A percentile compares a stretch with the other conserved stretches of the same genome.
These are phyloP conservation scores for Polymixis lichenea DNA, from an alignment of 2,888 invertebrate genomes.

Conservation along the genomic window DNA sequence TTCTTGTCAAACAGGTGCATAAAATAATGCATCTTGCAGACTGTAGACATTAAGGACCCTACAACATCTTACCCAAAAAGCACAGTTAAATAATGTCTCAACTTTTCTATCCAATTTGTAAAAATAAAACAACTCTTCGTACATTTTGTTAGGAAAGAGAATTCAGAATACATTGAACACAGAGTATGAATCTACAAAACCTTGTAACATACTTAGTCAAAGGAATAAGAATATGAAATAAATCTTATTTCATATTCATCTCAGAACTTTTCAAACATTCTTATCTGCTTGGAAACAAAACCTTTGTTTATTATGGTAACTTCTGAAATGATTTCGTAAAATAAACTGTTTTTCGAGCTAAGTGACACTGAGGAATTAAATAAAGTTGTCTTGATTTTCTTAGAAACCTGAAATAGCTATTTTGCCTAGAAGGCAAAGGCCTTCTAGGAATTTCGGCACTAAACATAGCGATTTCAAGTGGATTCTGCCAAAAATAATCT, in stretches of 20 bases:
- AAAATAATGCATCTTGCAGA: background rate
- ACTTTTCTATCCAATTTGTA: conserved; percentile 3
- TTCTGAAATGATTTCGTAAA: conserved; percentile 6
- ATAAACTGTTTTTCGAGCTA: background rate
- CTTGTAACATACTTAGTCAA: conserved; percentile 30
- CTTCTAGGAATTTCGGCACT: too few species aligned
- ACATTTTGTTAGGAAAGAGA: conserved; percentile 13
- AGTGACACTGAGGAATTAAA: background rate
- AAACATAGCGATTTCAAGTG: background rate
- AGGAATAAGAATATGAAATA: conserved; percentile 41
- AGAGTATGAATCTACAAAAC: conserved; percentile 12
- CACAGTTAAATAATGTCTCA: background rate
- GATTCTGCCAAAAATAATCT: background rate
- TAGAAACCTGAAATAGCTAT: background rate
- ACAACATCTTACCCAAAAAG: background rate
- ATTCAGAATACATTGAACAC: conserved; percentile 25
- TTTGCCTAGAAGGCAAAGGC: background rate
- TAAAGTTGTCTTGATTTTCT: background rate
- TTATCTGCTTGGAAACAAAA: conserved; percentile 45
- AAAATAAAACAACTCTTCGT: conserved; percentile 26
- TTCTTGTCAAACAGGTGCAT: background rate
- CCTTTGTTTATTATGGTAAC: conserved; percentile 16
- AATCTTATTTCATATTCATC: conserved; percentile 52
- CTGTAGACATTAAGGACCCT: background rate
- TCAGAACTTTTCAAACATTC: conserved; percentile 43